Percentiles rank a stretch among this genome's conserved stretches.
Evolutionary conservation across 2,797 vertebrate genomes (phyloP).

Genomic region (Sebastes itinus): DNA sequence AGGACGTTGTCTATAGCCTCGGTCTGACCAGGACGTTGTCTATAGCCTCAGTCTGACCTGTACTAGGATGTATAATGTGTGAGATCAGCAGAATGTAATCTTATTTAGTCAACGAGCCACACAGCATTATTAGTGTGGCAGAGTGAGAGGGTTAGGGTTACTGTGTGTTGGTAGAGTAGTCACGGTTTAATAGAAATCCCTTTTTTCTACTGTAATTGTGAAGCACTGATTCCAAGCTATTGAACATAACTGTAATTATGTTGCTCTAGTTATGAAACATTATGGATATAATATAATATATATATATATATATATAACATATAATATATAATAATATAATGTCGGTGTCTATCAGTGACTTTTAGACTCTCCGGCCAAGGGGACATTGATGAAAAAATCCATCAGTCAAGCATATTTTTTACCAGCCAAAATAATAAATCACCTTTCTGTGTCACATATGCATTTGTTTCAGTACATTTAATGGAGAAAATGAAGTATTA

Average conservation of each 20-base stretch:
- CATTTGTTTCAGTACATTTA: too few relatives aligned
- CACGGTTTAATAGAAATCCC: slow-evolving; percentile 7
- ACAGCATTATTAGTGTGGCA: slow-evolving; percentile 30
- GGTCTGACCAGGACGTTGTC: slow-evolving; percentile 20
- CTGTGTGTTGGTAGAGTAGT: not conserved
- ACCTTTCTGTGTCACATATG: too few relatives aligned
- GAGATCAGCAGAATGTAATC: slow-evolving; percentile 82
- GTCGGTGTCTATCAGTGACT: too few relatives aligned
- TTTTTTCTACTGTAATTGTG: not conserved
- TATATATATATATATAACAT: too few relatives aligned
- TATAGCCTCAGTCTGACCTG: slow-evolving; percentile 27
- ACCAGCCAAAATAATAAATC: too few relatives aligned
- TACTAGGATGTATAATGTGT: slow-evolving; percentile 72
- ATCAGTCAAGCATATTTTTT: too few relatives aligned
- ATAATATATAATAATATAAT: too few relatives aligned
- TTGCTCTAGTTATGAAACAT: not conserved
- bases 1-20: slow-evolving; percentile 3
- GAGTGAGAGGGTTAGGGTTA: not conserved
- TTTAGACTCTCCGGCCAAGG: too few relatives aligned
- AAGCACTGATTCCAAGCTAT: not conserved
- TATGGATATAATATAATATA: not conserved
- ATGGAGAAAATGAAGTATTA: too few relatives aligned
- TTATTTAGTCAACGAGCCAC: slow-evolving; percentile 70
- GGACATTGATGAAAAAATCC: too few relatives aligned
- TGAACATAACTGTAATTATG: not conserved